A percentile compares a stretch with the other conserved stretches of the same genome.
Conservation (phyloP, 2,888 invertebrate species). For the Chloroclysta siterata region DNA sequence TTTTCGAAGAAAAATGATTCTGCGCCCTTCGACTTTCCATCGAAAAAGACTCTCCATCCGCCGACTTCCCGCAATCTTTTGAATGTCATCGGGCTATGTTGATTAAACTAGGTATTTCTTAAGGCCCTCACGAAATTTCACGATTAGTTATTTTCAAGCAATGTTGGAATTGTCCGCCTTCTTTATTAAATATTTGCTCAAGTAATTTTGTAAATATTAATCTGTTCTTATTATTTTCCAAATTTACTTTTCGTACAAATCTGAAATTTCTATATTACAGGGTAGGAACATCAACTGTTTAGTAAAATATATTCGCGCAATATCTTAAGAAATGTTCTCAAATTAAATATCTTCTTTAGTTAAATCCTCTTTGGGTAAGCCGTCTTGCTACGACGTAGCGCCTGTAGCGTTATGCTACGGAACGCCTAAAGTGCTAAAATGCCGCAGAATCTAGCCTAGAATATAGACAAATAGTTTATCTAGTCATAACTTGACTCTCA, state of each 20-base stretch:
- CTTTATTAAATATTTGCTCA: conserved; percentile 5
- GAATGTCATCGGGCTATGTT: neutral
- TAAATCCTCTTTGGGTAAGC: neutral
- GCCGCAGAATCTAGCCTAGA: conserved; percentile 9
- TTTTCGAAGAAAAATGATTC: no score
- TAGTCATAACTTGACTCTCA: conserved; percentile 6
- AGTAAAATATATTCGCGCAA: neutral
- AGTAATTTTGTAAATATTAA: conserved; percentile 8
- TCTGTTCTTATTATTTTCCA: conserved; percentile 1
- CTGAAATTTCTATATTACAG: neutral
- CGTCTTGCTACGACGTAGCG: conserved; percentile 17
- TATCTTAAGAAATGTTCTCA: conserved; percentile 4
- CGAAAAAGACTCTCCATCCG: no score
- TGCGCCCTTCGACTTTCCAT: no score
- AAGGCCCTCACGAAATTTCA: conserved; percentile 3
- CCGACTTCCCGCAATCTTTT: no score
- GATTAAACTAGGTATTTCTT: no score
- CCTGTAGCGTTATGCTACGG: conserved; percentile 21
- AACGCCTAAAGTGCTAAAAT: neutral
- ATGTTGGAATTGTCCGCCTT: neutral
- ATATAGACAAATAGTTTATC: conserved; percentile 10
- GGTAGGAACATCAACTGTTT: neutral
- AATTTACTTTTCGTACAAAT: conserved; percentile 2
- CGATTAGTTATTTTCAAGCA: conserved; percentile 4
- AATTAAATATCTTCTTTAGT: conserved; percentile 2